Conservation (phyloP, 2,888 invertebrate genomes). For the Lymantria dispar region DNA sequence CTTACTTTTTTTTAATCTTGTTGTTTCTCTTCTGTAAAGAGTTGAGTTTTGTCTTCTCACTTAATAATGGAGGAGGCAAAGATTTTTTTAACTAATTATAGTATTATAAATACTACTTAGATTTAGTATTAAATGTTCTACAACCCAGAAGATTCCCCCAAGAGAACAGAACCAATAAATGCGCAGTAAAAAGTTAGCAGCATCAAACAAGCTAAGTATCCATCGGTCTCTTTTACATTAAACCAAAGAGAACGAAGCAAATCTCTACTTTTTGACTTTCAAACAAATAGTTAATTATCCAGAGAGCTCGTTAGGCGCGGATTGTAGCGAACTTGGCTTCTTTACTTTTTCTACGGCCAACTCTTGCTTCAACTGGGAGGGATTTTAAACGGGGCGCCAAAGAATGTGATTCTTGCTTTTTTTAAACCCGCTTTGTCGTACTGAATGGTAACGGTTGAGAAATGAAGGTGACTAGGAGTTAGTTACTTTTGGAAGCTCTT, state of each 20-base stretch:
- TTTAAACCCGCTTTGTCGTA: conserved; percentile 16
- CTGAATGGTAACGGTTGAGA: conserved; percentile 24
- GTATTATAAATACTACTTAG: too few relatives aligned
- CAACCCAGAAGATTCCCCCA: too few relatives aligned
- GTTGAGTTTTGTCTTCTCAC: too few relatives aligned
- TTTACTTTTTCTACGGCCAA: conserved; percentile 36
- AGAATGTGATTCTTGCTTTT: conserved; percentile 31
- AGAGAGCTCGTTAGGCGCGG: conserved; percentile 72
- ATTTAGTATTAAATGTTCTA: too few relatives aligned
- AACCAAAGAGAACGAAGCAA: conserved; percentile 35
- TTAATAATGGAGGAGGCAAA: too few relatives aligned
- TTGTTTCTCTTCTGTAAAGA: too few relatives aligned
- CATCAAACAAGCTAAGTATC: background rate
- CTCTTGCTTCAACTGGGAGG: conserved; percentile 25
- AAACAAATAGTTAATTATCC: conserved; percentile 78
- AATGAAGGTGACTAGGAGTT: conserved; percentile 20
- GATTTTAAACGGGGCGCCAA: conserved; percentile 29
- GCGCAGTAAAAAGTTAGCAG: too few relatives aligned
- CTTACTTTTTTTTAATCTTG: too few relatives aligned
- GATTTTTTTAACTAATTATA: too few relatives aligned
- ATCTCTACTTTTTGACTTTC: conserved; percentile 69
- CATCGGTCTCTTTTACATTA: conserved; percentile 16
- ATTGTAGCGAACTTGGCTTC: conserved; percentile 57
- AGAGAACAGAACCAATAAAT: too few relatives aligned
- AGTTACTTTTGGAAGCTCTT: conserved; percentile 10